phyloP scores from a whole-genome alignment of 30 jellyfish, hydroid and myxozoan species.

The Euphysa ruthae region DNA sequence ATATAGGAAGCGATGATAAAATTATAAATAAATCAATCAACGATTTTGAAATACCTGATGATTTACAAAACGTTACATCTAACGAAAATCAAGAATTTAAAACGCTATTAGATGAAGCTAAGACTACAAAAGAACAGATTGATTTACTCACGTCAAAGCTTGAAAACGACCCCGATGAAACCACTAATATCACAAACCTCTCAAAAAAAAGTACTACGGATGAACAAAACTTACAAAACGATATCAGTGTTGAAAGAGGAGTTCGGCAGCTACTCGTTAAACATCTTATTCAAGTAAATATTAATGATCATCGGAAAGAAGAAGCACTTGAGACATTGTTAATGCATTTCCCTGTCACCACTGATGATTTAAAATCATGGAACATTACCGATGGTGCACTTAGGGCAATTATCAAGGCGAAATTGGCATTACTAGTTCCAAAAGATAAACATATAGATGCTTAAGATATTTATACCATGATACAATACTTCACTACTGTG shows the following conservation, averaged over 20 bases:
- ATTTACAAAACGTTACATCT: not conserved
- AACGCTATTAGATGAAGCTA: slow-evolving; percentile 16
- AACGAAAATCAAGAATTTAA: slow-evolving; percentile 22
- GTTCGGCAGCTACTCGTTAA: slow-evolving; percentile 31
- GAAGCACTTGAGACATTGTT: slow-evolving; percentile 29
- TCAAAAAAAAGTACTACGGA: slow-evolving; percentile 17
- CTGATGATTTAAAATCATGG: slow-evolving; percentile 13
- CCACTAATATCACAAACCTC: slow-evolving; percentile 8
- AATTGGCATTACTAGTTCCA: slow-evolving; percentile 17
- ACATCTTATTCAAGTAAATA: slow-evolving; percentile 26
- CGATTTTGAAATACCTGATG: not conserved
- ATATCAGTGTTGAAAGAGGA: slow-evolving; percentile 27
- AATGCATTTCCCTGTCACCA: slow-evolving; percentile 24
- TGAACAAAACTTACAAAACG: slow-evolving; percentile 13
- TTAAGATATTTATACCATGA: no score
- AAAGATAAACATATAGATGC: no score
- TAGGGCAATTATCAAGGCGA: slow-evolving; percentile 23
- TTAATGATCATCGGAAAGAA: slow-evolving; percentile 17
- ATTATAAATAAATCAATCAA: not conserved
- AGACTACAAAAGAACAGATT: slow-evolving; percentile 24
- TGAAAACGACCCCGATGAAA: slow-evolving; percentile 15
- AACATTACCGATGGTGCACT: slow-evolving; percentile 33
- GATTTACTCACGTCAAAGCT: slow-evolving; percentile 8
- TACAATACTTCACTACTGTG: no score
- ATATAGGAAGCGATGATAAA: slow-evolving; percentile 14